Evolutionary conservation across 2,888 invertebrate genomes (phyloP).

Genomic region (Drosophila ustulata): DNA sequence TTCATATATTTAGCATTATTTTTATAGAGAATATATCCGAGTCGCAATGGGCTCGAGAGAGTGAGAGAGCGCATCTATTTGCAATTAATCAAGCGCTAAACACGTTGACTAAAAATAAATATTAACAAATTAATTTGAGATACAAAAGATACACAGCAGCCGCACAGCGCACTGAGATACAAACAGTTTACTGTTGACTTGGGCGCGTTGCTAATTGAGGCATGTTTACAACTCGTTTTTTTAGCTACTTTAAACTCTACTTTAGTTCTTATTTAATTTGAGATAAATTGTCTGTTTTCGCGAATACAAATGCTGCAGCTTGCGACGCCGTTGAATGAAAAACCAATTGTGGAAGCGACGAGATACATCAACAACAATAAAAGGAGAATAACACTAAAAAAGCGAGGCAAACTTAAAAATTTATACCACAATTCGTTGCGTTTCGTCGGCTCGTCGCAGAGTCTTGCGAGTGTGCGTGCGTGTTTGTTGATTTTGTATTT

Average conservation of each 20-base stretch:
- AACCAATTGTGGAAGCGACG: constrained; percentile 49
- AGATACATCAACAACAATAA: constrained; percentile 12
- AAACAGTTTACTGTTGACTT: constrained; percentile 23
- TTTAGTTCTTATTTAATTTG: no score
- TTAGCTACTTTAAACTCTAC: background rate
- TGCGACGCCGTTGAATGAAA: constrained; percentile 27
- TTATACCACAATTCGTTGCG: constrained; percentile 53
- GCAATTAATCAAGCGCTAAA: constrained; percentile 72
- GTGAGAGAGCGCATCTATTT: constrained; percentile 17
- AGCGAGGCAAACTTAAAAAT: constrained; percentile 43
- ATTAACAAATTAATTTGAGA: constrained; percentile 72
- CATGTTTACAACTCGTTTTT: background rate
- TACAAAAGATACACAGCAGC: constrained; percentile 37
- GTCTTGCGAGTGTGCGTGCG: constrained; percentile 16
- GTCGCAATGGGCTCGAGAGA: background rate
- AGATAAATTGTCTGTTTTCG: no score
- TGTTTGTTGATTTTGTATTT: constrained; percentile 48
- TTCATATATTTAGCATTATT: constrained; percentile 58
- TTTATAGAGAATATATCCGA: constrained; percentile 51
- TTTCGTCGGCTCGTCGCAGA: constrained; percentile 35
- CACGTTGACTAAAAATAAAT: constrained; percentile 75
- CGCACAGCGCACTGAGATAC: constrained; percentile 17
- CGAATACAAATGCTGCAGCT: background rate
- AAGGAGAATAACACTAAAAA: constrained; percentile 3
- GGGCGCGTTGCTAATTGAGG: background rate